Base-by-base conservation (phyloP, 2,113 vertebrate genomes). In the Aepyceros melampus region DNA sequence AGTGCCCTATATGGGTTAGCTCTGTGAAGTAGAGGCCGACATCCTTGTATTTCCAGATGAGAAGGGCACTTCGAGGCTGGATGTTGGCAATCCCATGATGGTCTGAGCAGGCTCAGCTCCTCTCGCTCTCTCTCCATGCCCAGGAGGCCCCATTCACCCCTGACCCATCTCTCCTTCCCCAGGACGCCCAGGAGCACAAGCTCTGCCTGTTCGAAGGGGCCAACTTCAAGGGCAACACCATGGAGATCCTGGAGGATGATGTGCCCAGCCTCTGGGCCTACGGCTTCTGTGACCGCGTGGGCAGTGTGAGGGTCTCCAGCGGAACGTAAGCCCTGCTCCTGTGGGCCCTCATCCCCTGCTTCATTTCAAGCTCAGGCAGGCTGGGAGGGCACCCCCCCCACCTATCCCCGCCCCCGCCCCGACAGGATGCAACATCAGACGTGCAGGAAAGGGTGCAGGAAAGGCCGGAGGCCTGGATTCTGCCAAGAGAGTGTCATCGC, bases 211-310 rank as follows among this genome's bases (percentile, higher is more conserved):
- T 99, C 0, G 99, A 99, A 99, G 99, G 99, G 40, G 99, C 99
- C 76, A 99, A 99, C 99, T 99, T 99, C 99, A 99, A 99, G 99
- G 99, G 99, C 98, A 99, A 99, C 99, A 99, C 99, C 99, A 99
- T 99, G 99, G 99, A 99, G 98, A 99, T 99, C 98, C 99, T 99
- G 98, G 99, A 99, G 98, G 99, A 99, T 0, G 99, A 99, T 0
- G 99, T 99, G 94, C 99, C 99, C 98, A 99, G 99, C 97, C 99
- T 99, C 92, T 99, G 99, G 99, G 99, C 99, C 95, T 99, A 99
- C 0, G 99, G 99, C 98, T 99, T 99, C 99, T 99, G 99, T 5
- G 99, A 99, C 99, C 99, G 99, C 1, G 99, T 99, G 99, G 99
- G 99, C 99, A 99, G 99, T 33, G 99, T 99, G 99, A 99, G 97